phyloP scores from a whole-genome alignment of 2,797 vertebrate species.

The Miichthys miiuy region DNA sequence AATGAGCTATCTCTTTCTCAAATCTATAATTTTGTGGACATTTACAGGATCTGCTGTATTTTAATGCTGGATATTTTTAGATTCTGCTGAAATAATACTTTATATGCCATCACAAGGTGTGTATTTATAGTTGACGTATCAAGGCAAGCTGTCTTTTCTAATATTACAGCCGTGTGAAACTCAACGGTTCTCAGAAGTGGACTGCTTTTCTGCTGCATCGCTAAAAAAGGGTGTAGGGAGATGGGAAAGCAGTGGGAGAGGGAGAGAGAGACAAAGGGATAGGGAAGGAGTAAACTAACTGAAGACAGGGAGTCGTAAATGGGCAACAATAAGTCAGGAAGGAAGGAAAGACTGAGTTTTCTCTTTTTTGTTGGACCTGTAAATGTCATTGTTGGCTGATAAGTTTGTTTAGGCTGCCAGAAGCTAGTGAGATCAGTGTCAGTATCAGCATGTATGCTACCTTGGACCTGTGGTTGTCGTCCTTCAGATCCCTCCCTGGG shows the following conservation, averaged over 20 bases:
- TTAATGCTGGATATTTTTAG: slow-evolving; percentile 62
- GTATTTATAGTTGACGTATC: slow-evolving; percentile 63
- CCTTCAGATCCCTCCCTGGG: slow-evolving; percentile 87
- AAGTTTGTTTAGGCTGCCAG: not conserved
- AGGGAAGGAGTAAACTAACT: slow-evolving; percentile 10
- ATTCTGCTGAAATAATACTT: slow-evolving; percentile 28
- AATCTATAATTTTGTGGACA: slow-evolving; percentile 20
- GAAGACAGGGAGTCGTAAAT: not conserved
- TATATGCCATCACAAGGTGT: slow-evolving; percentile 16
- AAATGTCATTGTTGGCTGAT: not conserved
- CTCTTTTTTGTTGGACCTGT: not conserved
- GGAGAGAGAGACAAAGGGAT: slow-evolving; percentile 10
- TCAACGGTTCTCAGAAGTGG: slow-evolving; percentile 22
- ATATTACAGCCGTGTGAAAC: slow-evolving; percentile 41
- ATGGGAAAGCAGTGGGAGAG: not conserved
- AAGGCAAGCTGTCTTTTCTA: slow-evolving; percentile 47
- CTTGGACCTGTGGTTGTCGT: slow-evolving; percentile 63
- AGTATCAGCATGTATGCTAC: slow-evolving; percentile 52
- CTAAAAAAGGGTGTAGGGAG: slow-evolving; percentile 3
- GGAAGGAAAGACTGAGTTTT: slow-evolving; percentile 1
- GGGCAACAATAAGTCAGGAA: not conserved
- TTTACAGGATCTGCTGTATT: slow-evolving; percentile 34
- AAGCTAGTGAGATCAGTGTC: not conserved
- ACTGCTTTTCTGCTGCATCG: not conserved
- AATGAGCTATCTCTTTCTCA: not conserved